Evolutionary conservation across 1,140 invertebrate species (phyloP).

Genomic region (Euschistus heros): DNA sequence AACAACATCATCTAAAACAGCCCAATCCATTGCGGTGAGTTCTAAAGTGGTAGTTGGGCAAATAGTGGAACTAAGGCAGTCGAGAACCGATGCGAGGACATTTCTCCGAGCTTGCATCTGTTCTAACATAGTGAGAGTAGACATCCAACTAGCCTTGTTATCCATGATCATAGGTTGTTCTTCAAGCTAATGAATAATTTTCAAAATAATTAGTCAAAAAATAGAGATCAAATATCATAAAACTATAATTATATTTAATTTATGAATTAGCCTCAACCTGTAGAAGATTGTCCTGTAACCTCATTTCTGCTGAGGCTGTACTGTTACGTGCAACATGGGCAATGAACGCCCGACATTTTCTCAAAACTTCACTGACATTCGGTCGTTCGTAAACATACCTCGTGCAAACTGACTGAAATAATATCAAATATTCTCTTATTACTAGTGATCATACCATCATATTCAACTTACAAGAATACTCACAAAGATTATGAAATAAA

Average conservation of each 20-base stretch:
- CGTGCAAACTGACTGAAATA: slow-evolving; percentile 33
- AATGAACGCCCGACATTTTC: slow-evolving; percentile 39
- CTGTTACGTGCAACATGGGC: slow-evolving; percentile 36
- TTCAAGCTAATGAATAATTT: background rate
- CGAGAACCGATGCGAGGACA: slow-evolving; percentile 35
- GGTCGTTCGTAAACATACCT: slow-evolving; percentile 38
- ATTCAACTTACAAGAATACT: no score
- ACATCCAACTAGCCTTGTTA: slow-evolving; percentile 35
- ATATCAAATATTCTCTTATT: no score
- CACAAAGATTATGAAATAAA: no score
- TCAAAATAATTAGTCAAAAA: background rate
- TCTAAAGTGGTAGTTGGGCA: slow-evolving; percentile 34
- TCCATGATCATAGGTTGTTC: slow-evolving; percentile 10
- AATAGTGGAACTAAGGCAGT: slow-evolving; percentile 32
- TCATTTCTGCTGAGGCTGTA: slow-evolving; percentile 34
- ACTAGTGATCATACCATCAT: no score
- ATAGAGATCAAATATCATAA: background rate
- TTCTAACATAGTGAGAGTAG: slow-evolving; percentile 43
- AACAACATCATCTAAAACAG: slow-evolving; percentile 40
- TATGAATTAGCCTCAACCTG: slow-evolving; percentile 34
- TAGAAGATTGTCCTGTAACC: slow-evolving; percentile 39
- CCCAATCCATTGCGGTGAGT: slow-evolving; percentile 39
- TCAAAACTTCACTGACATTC: slow-evolving; percentile 35
- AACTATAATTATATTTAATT: background rate
- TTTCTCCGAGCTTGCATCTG: slow-evolving; percentile 36